Evolutionary conservation across 2,797 vertebrate species (phyloP).

Genomic region (Megalops cyprinoides): DNA sequence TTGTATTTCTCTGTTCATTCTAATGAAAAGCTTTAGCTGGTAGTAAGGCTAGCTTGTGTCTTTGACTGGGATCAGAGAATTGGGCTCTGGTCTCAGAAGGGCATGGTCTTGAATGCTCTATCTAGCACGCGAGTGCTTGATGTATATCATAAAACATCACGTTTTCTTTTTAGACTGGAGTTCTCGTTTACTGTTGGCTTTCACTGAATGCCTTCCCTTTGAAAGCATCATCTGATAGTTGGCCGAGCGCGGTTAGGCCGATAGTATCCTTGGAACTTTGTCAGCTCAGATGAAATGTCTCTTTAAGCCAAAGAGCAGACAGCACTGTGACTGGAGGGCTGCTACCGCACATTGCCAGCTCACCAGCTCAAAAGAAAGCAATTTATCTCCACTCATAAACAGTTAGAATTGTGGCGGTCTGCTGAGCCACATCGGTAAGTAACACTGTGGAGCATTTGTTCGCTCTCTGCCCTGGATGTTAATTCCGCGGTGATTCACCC

Average conservation of each 20-base stretch:
- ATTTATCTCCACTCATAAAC: slow-evolving; percentile 5
- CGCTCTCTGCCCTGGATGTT: slow-evolving; percentile 34
- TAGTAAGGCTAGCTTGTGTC: not conserved
- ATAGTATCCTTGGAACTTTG: not conserved
- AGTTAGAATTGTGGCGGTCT: not conserved
- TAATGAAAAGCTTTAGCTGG: not conserved
- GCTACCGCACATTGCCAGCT: not conserved
- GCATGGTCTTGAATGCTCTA: not conserved
- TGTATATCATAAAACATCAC: not conserved
- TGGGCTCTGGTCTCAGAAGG: not conserved
- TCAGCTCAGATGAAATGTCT: not conserved
- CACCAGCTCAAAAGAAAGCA: slow-evolving; percentile 15
- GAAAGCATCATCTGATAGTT: not conserved
- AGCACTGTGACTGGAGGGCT: not conserved
- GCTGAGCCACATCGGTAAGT: slow-evolving; percentile 5
- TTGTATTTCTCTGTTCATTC: not conserved
- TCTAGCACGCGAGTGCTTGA: not conserved
- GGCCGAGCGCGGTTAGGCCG: not conserved
- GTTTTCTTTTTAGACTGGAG: not conserved
- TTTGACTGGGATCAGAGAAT: not conserved
- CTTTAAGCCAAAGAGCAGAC: not conserved
- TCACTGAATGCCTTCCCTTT: not conserved
- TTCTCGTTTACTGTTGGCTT: not conserved
- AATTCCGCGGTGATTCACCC: slow-evolving; percentile 47
- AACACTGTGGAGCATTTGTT: not conserved